These are phyloP conservation scores for Xiphophorus birchmanni DNA, from an alignment of 2,797 vertebrate species.

Conservation along the genomic window DNA sequence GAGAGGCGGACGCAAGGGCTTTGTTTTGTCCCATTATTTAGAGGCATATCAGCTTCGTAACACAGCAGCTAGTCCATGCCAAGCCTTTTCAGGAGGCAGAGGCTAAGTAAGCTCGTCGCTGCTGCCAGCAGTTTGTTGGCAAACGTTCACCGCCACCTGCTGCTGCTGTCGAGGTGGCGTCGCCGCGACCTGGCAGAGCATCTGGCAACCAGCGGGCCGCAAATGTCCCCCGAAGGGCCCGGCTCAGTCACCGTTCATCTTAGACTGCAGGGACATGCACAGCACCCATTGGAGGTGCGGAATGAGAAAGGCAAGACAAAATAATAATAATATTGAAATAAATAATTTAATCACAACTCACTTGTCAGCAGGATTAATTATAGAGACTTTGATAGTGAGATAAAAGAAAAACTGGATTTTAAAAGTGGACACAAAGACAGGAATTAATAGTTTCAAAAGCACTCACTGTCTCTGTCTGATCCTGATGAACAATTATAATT, in stretches of 20 bases:
- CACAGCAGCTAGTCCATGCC: conserved; percentile 53
- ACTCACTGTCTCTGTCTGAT: conserved; percentile 1
- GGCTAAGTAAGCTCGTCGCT: conserved; percentile 64
- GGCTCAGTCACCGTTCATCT: conserved; percentile 41
- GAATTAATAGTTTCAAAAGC: neutral
- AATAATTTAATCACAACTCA: neutral
- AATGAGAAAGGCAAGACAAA: neutral
- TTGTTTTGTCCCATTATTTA: conserved; percentile 56
- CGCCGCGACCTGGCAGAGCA: conserved; percentile 64
- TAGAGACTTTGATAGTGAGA: neutral
- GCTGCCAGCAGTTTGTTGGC: conserved; percentile 74
- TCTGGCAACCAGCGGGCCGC: conserved; percentile 50
- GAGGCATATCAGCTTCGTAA: conserved; percentile 63
- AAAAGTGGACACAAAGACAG: neutral
- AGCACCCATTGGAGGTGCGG: conserved; percentile 15
- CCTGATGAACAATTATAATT: conserved; percentile 2
- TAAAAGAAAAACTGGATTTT: neutral
- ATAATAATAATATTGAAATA: neutral
- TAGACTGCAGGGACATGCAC: conserved; percentile 15
- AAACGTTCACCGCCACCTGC: conserved; percentile 66
- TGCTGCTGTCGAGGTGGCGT: conserved; percentile 58
- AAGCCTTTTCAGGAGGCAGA: conserved; percentile 66
- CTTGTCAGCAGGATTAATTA: neutral
- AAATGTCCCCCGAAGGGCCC: conserved; percentile 45
- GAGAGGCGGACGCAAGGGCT: conserved; percentile 47